Conservation (phyloP, 2,797 vertebrate genomes). For the Microctenopoma stevenorrisi region DNA sequence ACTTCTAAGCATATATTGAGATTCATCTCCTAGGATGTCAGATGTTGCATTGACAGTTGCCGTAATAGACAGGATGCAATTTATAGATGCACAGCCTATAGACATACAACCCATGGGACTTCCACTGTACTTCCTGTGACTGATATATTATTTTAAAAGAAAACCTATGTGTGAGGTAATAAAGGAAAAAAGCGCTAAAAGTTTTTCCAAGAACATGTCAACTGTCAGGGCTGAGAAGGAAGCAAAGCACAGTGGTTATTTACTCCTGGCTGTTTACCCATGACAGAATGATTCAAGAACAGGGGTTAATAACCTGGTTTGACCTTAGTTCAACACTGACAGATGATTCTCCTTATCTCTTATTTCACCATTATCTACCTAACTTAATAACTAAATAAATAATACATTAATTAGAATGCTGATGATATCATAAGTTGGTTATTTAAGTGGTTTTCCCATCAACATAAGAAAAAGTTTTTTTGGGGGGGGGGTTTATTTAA, state of each 20-base stretch:
- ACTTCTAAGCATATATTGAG: conserved; percentile 52
- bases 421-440: conserved; percentile 11
- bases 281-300: conserved; percentile 68
- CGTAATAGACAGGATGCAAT: conserved; percentile 54
- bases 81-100: conserved; percentile 40
- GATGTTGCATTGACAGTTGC: conserved; percentile 39
- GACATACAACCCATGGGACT: conserved; percentile 41
- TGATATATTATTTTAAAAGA: conserved; percentile 40
- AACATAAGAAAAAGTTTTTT: neutral
- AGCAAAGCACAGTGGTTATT: conserved; percentile 63
- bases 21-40: conserved; percentile 49
- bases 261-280: conserved; percentile 69
- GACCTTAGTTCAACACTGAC: conserved; percentile 75
- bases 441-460: conserved; percentile 6
- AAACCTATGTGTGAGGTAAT: conserved; percentile 32
- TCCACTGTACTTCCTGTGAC: neutral
- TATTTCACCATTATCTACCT: conserved; percentile 21
- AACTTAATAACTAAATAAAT: no score
- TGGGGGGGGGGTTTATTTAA: no score
- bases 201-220: conserved; percentile 60
- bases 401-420: neutral
- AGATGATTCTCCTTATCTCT: conserved; percentile 40
- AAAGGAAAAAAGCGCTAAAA: conserved; percentile 22
- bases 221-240: conserved; percentile 61
- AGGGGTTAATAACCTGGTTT: conserved; percentile 79